Evolutionary conservation across 1,140 invertebrate species (phyloP).

Genomic region (Macrobrachium nipponense): DNA sequence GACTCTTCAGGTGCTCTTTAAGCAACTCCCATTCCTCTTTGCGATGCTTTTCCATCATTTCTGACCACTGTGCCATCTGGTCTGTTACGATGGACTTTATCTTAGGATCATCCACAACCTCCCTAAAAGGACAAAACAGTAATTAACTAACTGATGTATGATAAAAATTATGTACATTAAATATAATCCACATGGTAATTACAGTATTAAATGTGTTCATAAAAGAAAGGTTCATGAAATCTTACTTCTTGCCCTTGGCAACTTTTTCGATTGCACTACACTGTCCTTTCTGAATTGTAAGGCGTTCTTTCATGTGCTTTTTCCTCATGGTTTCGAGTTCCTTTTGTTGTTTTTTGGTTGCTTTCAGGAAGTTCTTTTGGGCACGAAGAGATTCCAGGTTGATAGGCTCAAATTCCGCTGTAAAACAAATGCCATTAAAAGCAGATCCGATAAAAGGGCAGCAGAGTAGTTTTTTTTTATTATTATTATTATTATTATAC

Average conservation of each 20-base stretch:
- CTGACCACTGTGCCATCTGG: slow-evolving; percentile 95
- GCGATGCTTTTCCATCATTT: slow-evolving; percentile 88
- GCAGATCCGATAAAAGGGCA: background rate
- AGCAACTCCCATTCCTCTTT: slow-evolving; percentile 91
- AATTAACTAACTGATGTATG: background rate
- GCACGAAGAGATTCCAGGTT: slow-evolving; percentile 88
- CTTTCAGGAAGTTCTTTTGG: slow-evolving; percentile 95
- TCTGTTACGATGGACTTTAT: slow-evolving; percentile 86
- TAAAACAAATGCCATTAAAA: slow-evolving; percentile 68
- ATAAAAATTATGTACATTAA: background rate
- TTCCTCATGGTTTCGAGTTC: slow-evolving; percentile 93
- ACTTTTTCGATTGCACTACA: slow-evolving; percentile 95
- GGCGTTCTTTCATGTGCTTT: slow-evolving; percentile 92
- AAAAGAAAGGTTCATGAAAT: slow-evolving; percentile 37
- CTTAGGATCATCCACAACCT: slow-evolving; percentile 82
- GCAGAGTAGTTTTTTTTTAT: too few relatives aligned
- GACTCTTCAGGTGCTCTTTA: slow-evolving; percentile 85
- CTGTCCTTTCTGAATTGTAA: slow-evolving; percentile 91
- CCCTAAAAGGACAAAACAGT: slow-evolving; percentile 71
- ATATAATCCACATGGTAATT: too few relatives aligned
- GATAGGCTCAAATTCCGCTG: slow-evolving; percentile 89
- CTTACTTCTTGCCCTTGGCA: slow-evolving; percentile 91
- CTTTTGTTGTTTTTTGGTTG: slow-evolving; percentile 96
- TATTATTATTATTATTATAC: too few relatives aligned
- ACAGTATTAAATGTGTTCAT: too few relatives aligned